A percentile compares a stretch with the other conserved stretches of the same genome.
Evolutionary conservation across 2,113 vertebrate species (phyloP).

Genomic region (Myotis lucifugus): DNA sequence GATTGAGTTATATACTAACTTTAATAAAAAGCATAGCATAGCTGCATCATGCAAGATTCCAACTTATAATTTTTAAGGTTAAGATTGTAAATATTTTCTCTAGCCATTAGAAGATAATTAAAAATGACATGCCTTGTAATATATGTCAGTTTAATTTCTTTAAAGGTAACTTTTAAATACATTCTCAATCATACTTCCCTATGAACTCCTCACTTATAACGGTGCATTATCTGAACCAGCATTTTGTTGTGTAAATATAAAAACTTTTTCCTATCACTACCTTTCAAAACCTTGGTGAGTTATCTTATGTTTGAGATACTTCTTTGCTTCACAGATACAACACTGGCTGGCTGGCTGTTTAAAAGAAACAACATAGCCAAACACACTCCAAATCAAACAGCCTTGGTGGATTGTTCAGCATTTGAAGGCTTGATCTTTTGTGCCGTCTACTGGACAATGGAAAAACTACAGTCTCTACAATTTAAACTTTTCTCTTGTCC

Average conservation of each 20-base stretch:
- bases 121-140: background rate
- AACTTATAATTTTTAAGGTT: background rate
- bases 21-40: slow-evolving; percentile 20
- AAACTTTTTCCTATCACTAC: background rate
- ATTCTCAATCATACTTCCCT: background rate
- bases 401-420: slow-evolving; percentile 50
- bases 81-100: slow-evolving; percentile 1
- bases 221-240: background rate
- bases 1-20: background rate
- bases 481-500: slow-evolving; percentile 51
- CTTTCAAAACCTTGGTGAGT: background rate
- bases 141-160: slow-evolving; percentile 53
- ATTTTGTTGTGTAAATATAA: background rate
- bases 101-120: slow-evolving; percentile 32
- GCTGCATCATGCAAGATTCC: background rate
- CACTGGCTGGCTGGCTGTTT: slow-evolving; percentile 45
- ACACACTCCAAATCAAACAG: slow-evolving; percentile 60
- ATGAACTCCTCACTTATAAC: background rate
- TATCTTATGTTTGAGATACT: background rate
- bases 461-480: slow-evolving; percentile 82
- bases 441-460: slow-evolving; percentile 93
- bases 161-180: slow-evolving; percentile 37
- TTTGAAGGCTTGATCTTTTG: slow-evolving; percentile 90
- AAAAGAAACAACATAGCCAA: slow-evolving; percentile 47
- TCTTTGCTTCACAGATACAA: slow-evolving; percentile 56